Evolutionary conservation across 1,140 invertebrate genomes (phyloP).

Genomic region (Drosophila teissieri): DNA sequence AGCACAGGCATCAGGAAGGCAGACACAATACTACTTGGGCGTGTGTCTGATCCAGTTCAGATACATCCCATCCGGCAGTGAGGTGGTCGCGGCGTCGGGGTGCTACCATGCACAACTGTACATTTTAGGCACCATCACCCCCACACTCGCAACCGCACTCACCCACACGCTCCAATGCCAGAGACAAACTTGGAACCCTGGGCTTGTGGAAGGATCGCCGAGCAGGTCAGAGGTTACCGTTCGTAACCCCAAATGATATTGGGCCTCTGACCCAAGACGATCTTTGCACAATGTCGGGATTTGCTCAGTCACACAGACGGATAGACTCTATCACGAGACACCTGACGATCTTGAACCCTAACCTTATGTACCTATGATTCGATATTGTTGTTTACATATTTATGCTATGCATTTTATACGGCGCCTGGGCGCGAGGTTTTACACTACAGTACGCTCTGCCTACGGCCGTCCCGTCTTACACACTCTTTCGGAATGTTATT

Average conservation of each 20-base stretch:
- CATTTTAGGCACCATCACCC: slow-evolving; percentile 47
- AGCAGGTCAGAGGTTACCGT: neutral
- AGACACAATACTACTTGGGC: slow-evolving; percentile 1
- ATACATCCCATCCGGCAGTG: slow-evolving; percentile 10
- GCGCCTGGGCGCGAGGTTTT: neutral
- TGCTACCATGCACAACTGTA: slow-evolving; percentile 52
- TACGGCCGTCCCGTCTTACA: slow-evolving; percentile 17
- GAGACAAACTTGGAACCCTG: neutral
- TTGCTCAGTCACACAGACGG: slow-evolving; percentile 7
- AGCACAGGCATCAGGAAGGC: slow-evolving; percentile 13
- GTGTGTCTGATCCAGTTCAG: slow-evolving; percentile 29
- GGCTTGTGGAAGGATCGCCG: slow-evolving; percentile 15
- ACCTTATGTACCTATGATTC: slow-evolving; percentile 50
- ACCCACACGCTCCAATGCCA: slow-evolving; percentile 4
- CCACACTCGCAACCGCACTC: slow-evolving; percentile 21
- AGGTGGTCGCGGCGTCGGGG: slow-evolving; percentile 13
- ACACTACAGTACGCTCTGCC: slow-evolving; percentile 23
- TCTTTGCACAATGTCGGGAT: slow-evolving; percentile 23
- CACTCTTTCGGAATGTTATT: slow-evolving; percentile 57
- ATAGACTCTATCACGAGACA: neutral
- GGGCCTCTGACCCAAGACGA: slow-evolving; percentile 4
- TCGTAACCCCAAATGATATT: slow-evolving; percentile 13
- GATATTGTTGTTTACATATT: slow-evolving; percentile 49
- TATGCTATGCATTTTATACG: slow-evolving; percentile 46
- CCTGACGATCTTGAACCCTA: slow-evolving; percentile 13